phyloP scores from a whole-genome alignment of 1,140 invertebrate species.

The Stegodyphus dumicola region DNA sequence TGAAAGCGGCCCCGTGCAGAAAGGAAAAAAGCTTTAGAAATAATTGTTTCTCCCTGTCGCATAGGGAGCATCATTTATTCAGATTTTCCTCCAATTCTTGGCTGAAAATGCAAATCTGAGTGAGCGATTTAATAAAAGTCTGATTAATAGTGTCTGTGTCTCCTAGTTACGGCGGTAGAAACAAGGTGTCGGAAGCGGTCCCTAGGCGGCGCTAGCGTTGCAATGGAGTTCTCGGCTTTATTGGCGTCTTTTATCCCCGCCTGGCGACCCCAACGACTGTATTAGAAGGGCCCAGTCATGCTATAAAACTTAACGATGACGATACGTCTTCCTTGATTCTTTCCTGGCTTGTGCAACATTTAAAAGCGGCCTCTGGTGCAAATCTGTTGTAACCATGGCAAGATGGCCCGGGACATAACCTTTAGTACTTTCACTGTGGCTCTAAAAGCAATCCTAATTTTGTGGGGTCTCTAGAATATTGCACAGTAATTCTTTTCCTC shows the following conservation, averaged over 20 bases:
- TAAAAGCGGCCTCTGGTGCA: neutral
- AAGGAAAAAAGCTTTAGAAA: neutral
- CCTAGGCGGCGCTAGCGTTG: conserved; percentile 35
- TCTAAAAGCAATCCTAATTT: neutral
- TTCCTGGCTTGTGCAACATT: neutral
- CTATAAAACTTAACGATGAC: conserved; percentile 59
- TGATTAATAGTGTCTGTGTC: conserved; percentile 42
- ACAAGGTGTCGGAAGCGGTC: conserved; percentile 24
- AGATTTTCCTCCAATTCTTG: conserved; percentile 34
- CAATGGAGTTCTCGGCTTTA: neutral
- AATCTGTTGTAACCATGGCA: neutral
- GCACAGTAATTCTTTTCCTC: neutral
- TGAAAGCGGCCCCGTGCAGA: neutral
- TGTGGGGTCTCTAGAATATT: neutral
- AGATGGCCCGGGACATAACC: neutral
- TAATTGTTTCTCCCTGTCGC: conserved; percentile 39
- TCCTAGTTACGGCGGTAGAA: neutral
- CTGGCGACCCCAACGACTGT: conserved; percentile 1
- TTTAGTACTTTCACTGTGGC: neutral
- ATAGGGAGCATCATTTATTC: conserved; percentile 35
- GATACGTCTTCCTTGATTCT: conserved; percentile 30
- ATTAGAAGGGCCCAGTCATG: conserved; percentile 28
- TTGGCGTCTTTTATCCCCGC: conserved; percentile 19
- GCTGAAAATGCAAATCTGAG: conserved; percentile 42
- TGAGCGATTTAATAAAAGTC: conserved; percentile 56